Evolutionary conservation across 1,140 invertebrate species (phyloP).

Genomic region (Babylonia areolata): DNA sequence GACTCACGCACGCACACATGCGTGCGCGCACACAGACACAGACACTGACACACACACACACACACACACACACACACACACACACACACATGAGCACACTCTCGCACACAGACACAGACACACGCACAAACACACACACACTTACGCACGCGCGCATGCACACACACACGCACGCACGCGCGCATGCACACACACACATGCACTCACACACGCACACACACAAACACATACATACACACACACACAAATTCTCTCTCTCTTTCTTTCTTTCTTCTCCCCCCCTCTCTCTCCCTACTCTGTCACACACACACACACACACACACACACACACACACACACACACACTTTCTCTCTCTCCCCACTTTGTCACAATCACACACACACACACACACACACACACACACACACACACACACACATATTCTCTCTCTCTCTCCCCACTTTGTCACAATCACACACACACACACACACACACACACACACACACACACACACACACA

Average conservation of each 20-base stretch:
- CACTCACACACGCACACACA: conserved; percentile 15
- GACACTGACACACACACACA: too few species aligned
- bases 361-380: too few species aligned
- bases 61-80: too few species aligned
- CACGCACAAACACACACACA: too few species aligned
- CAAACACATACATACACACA: conserved; percentile 19
- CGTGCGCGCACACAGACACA: too few species aligned
- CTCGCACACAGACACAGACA: too few species aligned
- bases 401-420: conserved; percentile 31
- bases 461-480: background rate
- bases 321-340: conserved; percentile 14
- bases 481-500: background rate
- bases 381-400: background rate
- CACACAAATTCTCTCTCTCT: background rate
- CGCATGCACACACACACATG: conserved; percentile 11
- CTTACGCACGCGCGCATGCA: background rate
- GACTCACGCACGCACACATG: too few species aligned
- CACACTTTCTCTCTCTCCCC: too few species aligned
- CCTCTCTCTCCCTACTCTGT: background rate
- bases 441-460: background rate
- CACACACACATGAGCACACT: too few species aligned
- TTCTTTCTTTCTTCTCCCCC: background rate
- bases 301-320: conserved; percentile 18
- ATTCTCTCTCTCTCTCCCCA: conserved; percentile 58
- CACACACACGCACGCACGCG: conserved; percentile 1